A percentile compares a stretch with the other conserved stretches of the same genome.
Evolutionary conservation across 2,888 invertebrate genomes (phyloP).

Genomic region (Drosophila kokeensis): DNA sequence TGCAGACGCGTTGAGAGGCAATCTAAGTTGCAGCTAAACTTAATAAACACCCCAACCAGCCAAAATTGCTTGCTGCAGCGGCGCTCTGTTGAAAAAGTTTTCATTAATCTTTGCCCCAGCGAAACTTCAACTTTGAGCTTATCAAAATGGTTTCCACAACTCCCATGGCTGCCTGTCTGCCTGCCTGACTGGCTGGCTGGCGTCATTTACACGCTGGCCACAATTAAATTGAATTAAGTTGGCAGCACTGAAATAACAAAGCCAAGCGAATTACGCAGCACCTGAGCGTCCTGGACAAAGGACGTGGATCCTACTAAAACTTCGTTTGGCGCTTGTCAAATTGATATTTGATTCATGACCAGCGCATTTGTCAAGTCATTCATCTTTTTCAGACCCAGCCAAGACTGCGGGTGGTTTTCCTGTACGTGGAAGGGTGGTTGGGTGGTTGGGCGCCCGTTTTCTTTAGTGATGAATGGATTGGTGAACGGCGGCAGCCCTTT

Average conservation of each 20-base stretch:
- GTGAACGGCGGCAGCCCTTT: slow-evolving; percentile 64
- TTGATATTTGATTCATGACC: slow-evolving; percentile 84
- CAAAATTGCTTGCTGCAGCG: slow-evolving; percentile 62
- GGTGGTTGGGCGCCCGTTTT: slow-evolving; percentile 29
- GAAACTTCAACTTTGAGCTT: slow-evolving; percentile 59
- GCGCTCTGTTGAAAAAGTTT: slow-evolving; percentile 64
- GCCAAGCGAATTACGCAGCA: slow-evolving; percentile 47
- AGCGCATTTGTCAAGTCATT: slow-evolving; percentile 82
- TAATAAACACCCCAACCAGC: slow-evolving; percentile 53
- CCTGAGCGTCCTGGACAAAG: slow-evolving; percentile 49
- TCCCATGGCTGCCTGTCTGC: slow-evolving; percentile 8
- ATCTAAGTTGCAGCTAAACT: slow-evolving; percentile 74
- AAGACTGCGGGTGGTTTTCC: slow-evolving; percentile 10
- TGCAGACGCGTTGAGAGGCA: slow-evolving; percentile 58
- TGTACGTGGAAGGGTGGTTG: not conserved
- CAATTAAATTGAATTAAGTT: slow-evolving; percentile 80
- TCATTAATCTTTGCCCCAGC: slow-evolving; percentile 67
- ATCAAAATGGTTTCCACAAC: slow-evolving; percentile 46
- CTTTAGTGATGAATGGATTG: slow-evolving; percentile 66
- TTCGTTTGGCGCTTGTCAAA: slow-evolving; percentile 76
- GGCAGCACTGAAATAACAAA: slow-evolving; percentile 36
- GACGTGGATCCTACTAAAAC: slow-evolving; percentile 30
- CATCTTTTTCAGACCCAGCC: slow-evolving; percentile 71
- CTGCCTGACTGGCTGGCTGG: slow-evolving; percentile 19
- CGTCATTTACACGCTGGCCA: slow-evolving; percentile 74